Percentiles rank a stretch among this genome's conserved stretches.
Evolutionary conservation across 1,140 invertebrate genomes (phyloP).

Genomic region (Camponotus pennsylvanicus): DNA sequence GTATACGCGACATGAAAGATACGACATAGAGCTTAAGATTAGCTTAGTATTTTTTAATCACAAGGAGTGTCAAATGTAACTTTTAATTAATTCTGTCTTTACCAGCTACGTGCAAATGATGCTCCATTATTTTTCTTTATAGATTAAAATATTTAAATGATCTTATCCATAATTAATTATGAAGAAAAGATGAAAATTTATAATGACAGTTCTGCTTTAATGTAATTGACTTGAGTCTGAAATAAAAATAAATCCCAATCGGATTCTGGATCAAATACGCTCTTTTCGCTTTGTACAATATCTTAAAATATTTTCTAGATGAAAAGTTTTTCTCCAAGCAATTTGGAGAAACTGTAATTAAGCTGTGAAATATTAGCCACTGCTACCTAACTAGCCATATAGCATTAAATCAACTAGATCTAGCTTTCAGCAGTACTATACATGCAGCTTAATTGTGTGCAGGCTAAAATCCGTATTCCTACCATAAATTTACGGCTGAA

Average conservation of each 20-base stretch:
- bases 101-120: background rate
- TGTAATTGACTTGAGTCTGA: background rate
- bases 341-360: constrained; percentile 53
- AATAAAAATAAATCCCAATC: background rate
- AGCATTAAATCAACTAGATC: constrained; percentile 47
- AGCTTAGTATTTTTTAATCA: background rate
- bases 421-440: constrained; percentile 36
- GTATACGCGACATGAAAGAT: background rate
- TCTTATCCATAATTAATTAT: background rate
- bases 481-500: constrained; percentile 33
- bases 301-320: background rate
- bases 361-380: constrained; percentile 22
- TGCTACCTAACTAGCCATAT: constrained; percentile 21
- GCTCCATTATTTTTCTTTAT: background rate
- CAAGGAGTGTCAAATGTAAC: background rate
- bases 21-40: constrained; percentile 5
- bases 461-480: constrained; percentile 23
- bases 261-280: background rate
- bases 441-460: constrained; percentile 32
- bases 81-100: background rate
- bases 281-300: background rate
- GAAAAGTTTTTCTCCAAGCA: constrained; percentile 10
- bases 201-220: background rate
- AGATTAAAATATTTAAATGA: background rate
- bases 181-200: background rate